Evolutionary conservation across 2,888 invertebrate species (phyloP), one percentile per base, ranked within the genome.

Genomic region (Drosophila cognata): DNA sequence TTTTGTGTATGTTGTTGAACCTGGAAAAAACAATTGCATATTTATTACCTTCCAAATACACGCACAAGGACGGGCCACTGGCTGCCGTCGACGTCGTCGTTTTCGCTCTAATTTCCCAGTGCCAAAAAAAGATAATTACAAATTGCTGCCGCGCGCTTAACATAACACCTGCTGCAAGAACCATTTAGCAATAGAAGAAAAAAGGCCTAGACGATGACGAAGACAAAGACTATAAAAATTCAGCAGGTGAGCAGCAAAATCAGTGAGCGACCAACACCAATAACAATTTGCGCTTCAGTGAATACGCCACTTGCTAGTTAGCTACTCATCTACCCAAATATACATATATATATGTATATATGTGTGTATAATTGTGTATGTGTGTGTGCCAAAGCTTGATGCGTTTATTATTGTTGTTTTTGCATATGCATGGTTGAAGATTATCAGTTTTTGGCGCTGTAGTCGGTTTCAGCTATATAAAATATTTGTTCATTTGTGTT

Each of bases 31-130:
- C 48, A 60, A 50, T 57, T 59, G 69, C 31, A 43, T 46, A 52
- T 67, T 79, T 69, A 70, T 31, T 36, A 58, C 62, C 66, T 79
- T 71, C 46, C 50, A 82, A 75, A 48, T 67, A 71, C 51, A 53
- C 72, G 51, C 72, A 76, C 68, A 80, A 75, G 80, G 79, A 79
- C 71, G 60, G 70, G n/a, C 35, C 63, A 31, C 36, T 53, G 53
- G 57, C 50, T 62, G 53, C 46, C 50, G 63, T 43, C 28, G 36
- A 60, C 63, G 58, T 70, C 63, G 74, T 60, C 57, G 21, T 73
- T 65, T 77, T 77, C 62, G 68, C 65, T 70, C 38, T 79, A 79
- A 78, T 75, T 84, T 79, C 67, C 64, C 68, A 84, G 85, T 84
- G 84, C 85, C 84, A 87, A 84, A 84, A 83, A 63, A 50, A 73